phyloP scores from a whole-genome alignment of 92 coral and sea anemone genomes.

The Porites rus region DNA sequence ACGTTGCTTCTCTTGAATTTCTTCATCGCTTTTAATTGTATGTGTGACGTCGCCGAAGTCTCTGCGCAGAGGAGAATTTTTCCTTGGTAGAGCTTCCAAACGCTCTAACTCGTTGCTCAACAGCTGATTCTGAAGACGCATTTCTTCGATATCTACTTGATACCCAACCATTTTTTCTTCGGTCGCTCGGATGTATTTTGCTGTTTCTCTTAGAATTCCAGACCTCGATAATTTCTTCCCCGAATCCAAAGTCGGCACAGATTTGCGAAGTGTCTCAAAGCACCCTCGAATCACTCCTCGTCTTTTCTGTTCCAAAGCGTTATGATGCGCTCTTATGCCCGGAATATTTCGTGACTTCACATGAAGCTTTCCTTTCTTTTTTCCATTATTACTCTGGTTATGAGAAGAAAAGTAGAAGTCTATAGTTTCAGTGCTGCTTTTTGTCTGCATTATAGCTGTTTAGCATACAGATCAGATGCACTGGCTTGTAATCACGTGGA shows the following conservation, averaged over 20 bases:
- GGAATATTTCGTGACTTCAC: conserved; percentile 7
- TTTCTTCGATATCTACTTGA: conserved; percentile 5
- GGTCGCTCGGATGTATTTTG: conserved; percentile 19
- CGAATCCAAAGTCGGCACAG: conserved; percentile 35
- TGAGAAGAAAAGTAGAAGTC: conserved; percentile 13
- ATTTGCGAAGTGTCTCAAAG: conserved; percentile 43
- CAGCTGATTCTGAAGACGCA: conserved; percentile 41
- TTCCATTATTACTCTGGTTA: conserved; percentile 6
- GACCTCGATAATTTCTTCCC: conserved; percentile 44
- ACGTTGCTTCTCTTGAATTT: background rate
- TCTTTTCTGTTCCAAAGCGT: conserved; percentile 39
- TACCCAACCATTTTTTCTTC: conserved; percentile 7
- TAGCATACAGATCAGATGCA: background rate
- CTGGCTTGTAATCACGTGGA: background rate
- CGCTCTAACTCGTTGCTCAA: conserved; percentile 14
- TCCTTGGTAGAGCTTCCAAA: conserved; percentile 16
- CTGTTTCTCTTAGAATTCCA: conserved; percentile 42
- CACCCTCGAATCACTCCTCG: conserved; percentile 44
- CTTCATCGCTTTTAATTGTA: background rate
- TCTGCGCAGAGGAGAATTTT: background rate
- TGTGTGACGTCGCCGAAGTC: conserved; percentile 11
- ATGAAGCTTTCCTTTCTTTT: conserved; percentile 16
- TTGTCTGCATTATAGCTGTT: background rate
- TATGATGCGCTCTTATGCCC: conserved; percentile 45
- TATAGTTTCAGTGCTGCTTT: conserved; percentile 20